A percentile compares a stretch with the other conserved stretches of the same genome.
These are phyloP conservation scores for Pocillopora damicornis DNA, from an alignment of 64 coral and sea anemone species.

Conservation along the genomic window DNA sequence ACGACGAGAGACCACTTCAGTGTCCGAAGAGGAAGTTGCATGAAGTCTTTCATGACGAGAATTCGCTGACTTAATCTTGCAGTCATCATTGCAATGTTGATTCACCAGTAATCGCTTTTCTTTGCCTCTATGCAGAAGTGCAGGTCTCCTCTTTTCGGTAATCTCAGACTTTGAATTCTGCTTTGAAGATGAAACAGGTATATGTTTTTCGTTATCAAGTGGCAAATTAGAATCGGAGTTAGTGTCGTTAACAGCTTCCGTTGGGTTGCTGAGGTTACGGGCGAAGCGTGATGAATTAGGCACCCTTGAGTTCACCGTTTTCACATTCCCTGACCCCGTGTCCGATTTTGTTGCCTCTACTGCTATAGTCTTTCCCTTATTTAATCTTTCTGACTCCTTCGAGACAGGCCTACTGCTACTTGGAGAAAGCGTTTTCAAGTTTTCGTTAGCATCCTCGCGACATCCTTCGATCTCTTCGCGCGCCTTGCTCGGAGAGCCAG, in stretches of 20 bases:
- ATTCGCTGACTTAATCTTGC: not conserved
- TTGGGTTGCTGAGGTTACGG: constrained; percentile 46
- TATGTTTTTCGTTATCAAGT: not conserved
- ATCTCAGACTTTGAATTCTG: not conserved
- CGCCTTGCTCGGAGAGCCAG: not conserved
- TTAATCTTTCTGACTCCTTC: not conserved
- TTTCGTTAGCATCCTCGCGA: constrained; percentile 6
- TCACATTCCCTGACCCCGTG: constrained; percentile 28
- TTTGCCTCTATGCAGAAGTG: constrained; percentile 48
- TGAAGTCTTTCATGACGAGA: constrained; percentile 6
- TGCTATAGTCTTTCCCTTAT: not conserved
- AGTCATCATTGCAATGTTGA: not conserved
- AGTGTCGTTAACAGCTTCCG: not conserved
- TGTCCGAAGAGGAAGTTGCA: constrained; percentile 7
- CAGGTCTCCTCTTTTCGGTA: constrained; percentile 20
- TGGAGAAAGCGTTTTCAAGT: not conserved
- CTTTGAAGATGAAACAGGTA: constrained; percentile 13
- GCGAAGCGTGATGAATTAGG: constrained; percentile 30
- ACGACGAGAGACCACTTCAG: constrained; percentile 10
- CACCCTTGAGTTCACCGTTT: constrained; percentile 20
- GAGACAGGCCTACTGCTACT: not conserved
- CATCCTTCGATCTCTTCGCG: not conserved
- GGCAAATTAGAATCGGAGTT: not conserved
- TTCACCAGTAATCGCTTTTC: constrained; percentile 33
- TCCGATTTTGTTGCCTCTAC: not conserved